Base-by-base conservation (phyloP, 2,888 invertebrate species). In the Aphidoletes aphidimyza region DNA sequence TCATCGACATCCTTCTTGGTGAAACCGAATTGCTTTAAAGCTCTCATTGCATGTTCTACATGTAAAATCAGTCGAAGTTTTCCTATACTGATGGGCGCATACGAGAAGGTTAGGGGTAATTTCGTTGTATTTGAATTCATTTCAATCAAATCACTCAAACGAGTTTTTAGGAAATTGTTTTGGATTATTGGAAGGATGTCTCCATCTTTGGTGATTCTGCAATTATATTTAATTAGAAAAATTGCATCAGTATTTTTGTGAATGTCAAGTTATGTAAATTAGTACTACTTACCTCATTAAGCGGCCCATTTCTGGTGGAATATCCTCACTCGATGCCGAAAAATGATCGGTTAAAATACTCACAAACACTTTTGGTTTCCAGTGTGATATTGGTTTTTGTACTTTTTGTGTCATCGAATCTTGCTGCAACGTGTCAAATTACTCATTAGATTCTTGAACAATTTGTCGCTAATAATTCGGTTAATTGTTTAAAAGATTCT, bases 1-100 rank as follows among this genome's bases (percentile, higher is more conserved):
- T 99, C 98, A 90, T 99, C 99, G 47, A 98, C 92, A 91, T 99
- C 98, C 89, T 98, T 98, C 85, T 95, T 94, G 49, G 95, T 94
- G 88, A 99, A 98, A 8, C 98, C 97, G 84, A 97, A 90, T n/a
- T 91, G 88, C 84, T 93, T 90, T 87, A 97, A 92, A 84, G 93
- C 93, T 26, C 92, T 91, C 87, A 97, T 92, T 0, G 96, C 94
- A 30, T 93, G 91, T 86, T 95, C 93, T 86, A 97, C 93, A 88
- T 97, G 96, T 69, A 95, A 90, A 86, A 95, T 92, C 86, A 97
- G 90, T 85, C 96, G 92, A 86, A 96, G 89, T 86, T 94, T 95
- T 3, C 97, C 97, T 86, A 96, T 92, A 0, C 95, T 93, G 2
- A 95, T 93, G 0, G 97, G 97, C 1, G 92, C 90, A 87, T 96